phyloP scores from a whole-genome alignment of 1,140 invertebrate species.

The Teleogryllus occipitalis region DNA sequence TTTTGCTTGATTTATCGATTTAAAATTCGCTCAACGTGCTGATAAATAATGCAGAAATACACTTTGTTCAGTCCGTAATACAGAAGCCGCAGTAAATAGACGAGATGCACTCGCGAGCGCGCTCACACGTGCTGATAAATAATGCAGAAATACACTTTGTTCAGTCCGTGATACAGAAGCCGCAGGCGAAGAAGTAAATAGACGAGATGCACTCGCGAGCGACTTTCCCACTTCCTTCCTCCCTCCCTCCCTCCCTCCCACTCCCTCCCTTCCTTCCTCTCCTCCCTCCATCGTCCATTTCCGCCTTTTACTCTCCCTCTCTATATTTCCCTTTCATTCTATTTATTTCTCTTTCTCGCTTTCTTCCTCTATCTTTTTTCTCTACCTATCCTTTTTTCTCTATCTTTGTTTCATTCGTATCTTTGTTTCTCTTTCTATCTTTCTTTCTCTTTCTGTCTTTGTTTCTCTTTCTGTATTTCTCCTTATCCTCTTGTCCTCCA shows the following conservation, averaged over 20 bases:
- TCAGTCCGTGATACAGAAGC: too few species aligned
- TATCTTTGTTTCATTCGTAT: neutral
- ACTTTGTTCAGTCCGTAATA: too few species aligned
- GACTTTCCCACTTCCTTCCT: neutral
- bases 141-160: too few species aligned
- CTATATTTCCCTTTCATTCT: neutral
- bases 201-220: too few species aligned
- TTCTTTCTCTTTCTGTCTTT: conserved; percentile 5
- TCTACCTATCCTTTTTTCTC: neutral
- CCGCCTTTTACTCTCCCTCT: neutral
- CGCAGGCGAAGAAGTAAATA: too few species aligned
- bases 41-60: too few species aligned
- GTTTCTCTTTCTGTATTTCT: neutral
- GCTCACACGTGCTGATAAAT: too few species aligned
- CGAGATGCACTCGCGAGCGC: too few species aligned
- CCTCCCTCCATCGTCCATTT: neutral
- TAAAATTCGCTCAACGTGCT: too few species aligned
- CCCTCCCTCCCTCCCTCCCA: neutral
- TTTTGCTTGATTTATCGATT: too few species aligned
- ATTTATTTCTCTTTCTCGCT: conserved; percentile 6
- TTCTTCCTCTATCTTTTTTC: neutral
- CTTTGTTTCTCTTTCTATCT: conserved; percentile 3
- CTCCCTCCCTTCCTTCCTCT: neutral
- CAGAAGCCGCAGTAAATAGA: too few species aligned
- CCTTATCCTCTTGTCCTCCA: neutral